Conservation (phyloP, 2,888 invertebrate species). For the Lasioglossum calceatum region DNA sequence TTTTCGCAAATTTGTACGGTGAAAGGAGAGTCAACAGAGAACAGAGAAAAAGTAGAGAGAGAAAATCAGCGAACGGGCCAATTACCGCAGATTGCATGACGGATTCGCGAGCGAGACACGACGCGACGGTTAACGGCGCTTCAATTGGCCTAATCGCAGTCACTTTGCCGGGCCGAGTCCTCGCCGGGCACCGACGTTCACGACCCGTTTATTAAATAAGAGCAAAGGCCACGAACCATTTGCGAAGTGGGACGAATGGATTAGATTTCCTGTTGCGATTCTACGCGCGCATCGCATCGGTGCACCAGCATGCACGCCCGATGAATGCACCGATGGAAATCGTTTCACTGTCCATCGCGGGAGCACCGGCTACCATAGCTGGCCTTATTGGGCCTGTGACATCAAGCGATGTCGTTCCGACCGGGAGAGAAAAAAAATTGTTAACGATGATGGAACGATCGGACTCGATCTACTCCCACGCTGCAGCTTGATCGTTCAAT, state of each 20-base stretch:
- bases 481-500: not conserved
- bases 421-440: not conserved
- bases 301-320: slow-evolving; percentile 34
- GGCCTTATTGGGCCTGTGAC: slow-evolving; percentile 35
- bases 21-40: not conserved
- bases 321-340: slow-evolving; percentile 53
- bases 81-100: slow-evolving; percentile 53
- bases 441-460: not conserved
- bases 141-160: slow-evolving; percentile 69
- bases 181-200: slow-evolving; percentile 57
- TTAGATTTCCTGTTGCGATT: slow-evolving; percentile 66
- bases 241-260: slow-evolving; percentile 66
- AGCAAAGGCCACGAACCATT: slow-evolving; percentile 70
- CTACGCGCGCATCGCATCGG: slow-evolving; percentile 49
- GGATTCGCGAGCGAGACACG: slow-evolving; percentile 58
- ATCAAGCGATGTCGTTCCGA: not conserved
- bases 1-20: not conserved
- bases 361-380: slow-evolving; percentile 8
- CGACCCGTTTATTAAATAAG: slow-evolving; percentile 70
- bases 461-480: not conserved
- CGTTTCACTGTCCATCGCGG: slow-evolving; percentile 24
- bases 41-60: not conserved
- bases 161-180: slow-evolving; percentile 59
- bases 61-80: slow-evolving; percentile 42
- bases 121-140: slow-evolving; percentile 55